Percentiles rank a stretch among this genome's conserved stretches.
phyloP scores from a whole-genome alignment of 2,113 vertebrate genomes.

The Corydoras sp. region DNA sequence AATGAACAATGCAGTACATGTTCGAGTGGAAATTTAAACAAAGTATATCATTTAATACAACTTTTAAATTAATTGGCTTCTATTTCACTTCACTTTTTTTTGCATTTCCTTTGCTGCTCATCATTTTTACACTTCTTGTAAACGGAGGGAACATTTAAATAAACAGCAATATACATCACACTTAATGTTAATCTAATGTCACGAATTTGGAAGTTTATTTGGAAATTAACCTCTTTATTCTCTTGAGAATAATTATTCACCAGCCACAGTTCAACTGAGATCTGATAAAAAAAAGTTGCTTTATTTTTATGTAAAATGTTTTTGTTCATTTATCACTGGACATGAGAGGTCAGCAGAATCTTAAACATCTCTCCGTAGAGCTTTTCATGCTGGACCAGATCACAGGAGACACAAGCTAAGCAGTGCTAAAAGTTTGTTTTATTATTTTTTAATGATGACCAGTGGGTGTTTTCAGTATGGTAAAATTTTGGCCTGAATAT shows the following conservation, averaged over 20 bases:
- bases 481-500: slow-evolving; percentile 34
- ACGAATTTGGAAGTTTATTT: not conserved
- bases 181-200: not conserved
- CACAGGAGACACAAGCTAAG: slow-evolving; percentile 18
- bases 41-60: no score
- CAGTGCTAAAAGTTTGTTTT: slow-evolving; percentile 16
- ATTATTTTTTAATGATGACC: slow-evolving; percentile 31
- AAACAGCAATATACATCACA: not conserved
- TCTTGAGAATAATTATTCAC: slow-evolving; percentile 10
- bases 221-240: slow-evolving; percentile 3
- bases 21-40: no score
- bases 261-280: slow-evolving; percentile 25
- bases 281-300: slow-evolving; percentile 36
- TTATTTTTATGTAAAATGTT: slow-evolving; percentile 39
- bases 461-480: slow-evolving; percentile 37
- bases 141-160: not conserved
- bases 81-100: no score
- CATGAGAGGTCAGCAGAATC: slow-evolving; percentile 36
- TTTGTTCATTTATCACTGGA: slow-evolving; percentile 40
- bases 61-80: no score
- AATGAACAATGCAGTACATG: no score
- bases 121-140: no score
- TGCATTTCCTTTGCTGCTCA: no score
- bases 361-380: slow-evolving; percentile 35
- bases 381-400: slow-evolving; percentile 26